A percentile compares a stretch with the other conserved stretches of the same genome.
Conservation (phyloP, 2,113 vertebrate genomes). For the Ciconia stormi region DNA sequence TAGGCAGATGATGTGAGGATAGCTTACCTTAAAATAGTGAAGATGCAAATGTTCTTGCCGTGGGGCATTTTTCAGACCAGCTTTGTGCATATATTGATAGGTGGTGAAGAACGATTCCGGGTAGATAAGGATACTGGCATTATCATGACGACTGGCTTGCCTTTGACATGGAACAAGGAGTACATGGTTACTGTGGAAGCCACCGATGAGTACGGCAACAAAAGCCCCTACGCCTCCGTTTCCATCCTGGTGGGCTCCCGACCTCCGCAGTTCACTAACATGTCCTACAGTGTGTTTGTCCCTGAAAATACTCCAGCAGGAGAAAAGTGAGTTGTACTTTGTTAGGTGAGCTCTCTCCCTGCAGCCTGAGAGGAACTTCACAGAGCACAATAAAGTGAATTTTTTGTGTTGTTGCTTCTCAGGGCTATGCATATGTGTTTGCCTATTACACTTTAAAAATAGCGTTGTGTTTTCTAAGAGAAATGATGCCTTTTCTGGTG, state of each 20-base stretch:
- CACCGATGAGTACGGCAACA: conserved; percentile 69
- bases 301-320: conserved; percentile 79
- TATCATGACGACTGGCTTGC: conserved; percentile 80
- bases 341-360: not conserved
- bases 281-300: conserved; percentile 81
- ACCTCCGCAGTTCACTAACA: conserved; percentile 86
- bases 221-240: conserved; percentile 74
- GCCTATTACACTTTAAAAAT: not conserved
- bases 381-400: not conserved
- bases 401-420: not conserved
- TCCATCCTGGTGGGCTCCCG: conserved; percentile 81
- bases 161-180: conserved; percentile 80
- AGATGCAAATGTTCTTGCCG: not conserved
- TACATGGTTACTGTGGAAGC: conserved; percentile 84
- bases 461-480: not conserved
- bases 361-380: not conserved
- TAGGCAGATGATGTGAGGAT: not conserved
- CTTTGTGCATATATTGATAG: conserved; percentile 38
- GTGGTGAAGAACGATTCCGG: conserved; percentile 82
- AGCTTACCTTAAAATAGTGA: not conserved
- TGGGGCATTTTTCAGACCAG: not conserved
- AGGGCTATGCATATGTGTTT: not conserved
- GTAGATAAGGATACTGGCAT: conserved; percentile 80
- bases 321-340: conserved; percentile 78
- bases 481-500: not conserved